Conservation (phyloP, 2,888 invertebrate genomes). For the Autographa pulchrina region DNA sequence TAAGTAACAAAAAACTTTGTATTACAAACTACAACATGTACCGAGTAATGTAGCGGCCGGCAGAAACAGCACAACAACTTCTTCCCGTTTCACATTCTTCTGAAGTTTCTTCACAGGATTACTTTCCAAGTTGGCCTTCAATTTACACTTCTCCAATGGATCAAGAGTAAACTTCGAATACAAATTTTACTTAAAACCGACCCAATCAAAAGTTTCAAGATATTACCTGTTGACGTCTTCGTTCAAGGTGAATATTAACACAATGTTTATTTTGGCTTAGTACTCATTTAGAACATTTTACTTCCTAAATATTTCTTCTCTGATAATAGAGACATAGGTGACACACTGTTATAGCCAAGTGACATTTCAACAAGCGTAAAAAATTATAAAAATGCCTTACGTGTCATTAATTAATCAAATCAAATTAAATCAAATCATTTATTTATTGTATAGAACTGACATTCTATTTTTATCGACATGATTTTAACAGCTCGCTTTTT, state of each 20-base stretch:
- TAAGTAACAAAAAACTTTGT: background rate
- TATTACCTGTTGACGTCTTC: slow-evolving; percentile 65
- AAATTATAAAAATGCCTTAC: no score
- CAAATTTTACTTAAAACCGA: slow-evolving; percentile 76
- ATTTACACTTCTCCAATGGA: slow-evolving; percentile 80
- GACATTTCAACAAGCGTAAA: no score
- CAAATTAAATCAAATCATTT: no score
- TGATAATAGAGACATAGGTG: no score
- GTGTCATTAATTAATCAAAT: no score
- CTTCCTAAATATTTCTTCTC: no score
- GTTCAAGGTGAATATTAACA: slow-evolving; percentile 14
- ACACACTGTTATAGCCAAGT: no score
- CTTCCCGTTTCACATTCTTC: slow-evolving; percentile 57
- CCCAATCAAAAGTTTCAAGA: slow-evolving; percentile 74
- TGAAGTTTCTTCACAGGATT: slow-evolving; percentile 69
- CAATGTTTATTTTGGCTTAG: background rate
- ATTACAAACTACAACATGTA: background rate
- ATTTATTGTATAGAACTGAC: no score
- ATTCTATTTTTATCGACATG: no score
- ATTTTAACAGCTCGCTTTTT: no score
- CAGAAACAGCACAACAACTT: slow-evolving; percentile 16
- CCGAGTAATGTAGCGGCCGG: background rate
- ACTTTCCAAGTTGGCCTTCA: slow-evolving; percentile 75
- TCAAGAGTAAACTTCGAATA: slow-evolving; percentile 73
- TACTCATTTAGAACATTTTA: no score